Evolutionary conservation across 2,113 vertebrate species (phyloP), one percentile per base, ranked within the genome.

Genomic region (Trichomycterus rosablanca): DNA sequence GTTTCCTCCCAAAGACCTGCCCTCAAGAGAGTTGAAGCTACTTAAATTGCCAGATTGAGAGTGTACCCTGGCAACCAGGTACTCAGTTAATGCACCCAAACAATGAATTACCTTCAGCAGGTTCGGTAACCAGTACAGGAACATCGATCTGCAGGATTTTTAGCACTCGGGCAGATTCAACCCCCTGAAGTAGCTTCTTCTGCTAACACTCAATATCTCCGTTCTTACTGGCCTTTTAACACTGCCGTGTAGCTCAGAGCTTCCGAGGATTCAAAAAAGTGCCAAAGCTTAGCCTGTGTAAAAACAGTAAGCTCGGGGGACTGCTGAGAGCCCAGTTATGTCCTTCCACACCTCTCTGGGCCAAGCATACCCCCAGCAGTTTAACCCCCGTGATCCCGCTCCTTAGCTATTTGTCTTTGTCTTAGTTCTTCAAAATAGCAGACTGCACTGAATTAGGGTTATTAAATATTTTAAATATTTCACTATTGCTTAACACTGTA

Each of bases 211-310:
- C 72, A 70, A 74, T 70, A 67, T 66, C 52, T 66, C 49, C 55
- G 63, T 63, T 70, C 42, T 63, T 66, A 70, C 66, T 70, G 67
- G 66, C 71, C 42, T 70, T 70, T 54, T 66, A 74, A 66, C 67
- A 35, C 52, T 23, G 20, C 63, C 53, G 44, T 65, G 45, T 51
- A 50, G 43, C 24, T 39, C 37, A 15, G n/a, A 43, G 43, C 23
- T 42, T 53, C 19, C 15, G 72, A 60, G 72, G 62, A 66, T 66
- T 58, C 24, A 19, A 18, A 18, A 62, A 70, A 59, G 63, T 70
- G 72, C 40, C 63, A 66, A 66, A 59, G 53, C 58, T 49, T 24
- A 26, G 46, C 34, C 61, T 66, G 66, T 37, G 62, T 66, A 24
- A 69, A 61, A 66, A 62, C 37, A 30, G 45, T 23, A 52, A 12